Evolutionary conservation across 2,797 vertebrate species (phyloP).

Genomic region (Staurois parvus): DNA sequence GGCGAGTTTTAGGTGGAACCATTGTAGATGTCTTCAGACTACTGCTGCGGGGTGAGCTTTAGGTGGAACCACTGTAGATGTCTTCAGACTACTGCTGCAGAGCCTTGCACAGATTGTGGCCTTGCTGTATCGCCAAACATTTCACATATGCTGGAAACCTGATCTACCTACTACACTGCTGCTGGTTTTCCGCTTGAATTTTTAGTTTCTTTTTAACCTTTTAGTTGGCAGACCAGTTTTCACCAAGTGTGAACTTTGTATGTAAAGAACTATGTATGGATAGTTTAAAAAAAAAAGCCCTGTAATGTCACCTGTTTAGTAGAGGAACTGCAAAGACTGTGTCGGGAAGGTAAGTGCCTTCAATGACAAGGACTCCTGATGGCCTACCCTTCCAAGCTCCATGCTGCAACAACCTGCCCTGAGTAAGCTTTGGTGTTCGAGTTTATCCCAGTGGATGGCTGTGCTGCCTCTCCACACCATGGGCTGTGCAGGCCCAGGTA

Average conservation of each 20-base stretch:
- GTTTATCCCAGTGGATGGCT: too few species aligned
- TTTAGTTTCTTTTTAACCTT: not conserved
- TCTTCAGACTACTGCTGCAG: not conserved
- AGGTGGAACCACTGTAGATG: not conserved
- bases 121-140: not conserved
- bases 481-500: too few species aligned
- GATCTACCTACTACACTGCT: constrained; percentile 1
- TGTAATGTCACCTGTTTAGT: not conserved
- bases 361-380: too few species aligned
- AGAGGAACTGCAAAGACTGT: too few species aligned
- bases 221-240: not conserved
- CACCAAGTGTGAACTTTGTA: not conserved
- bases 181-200: not conserved
- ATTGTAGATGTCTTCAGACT: not conserved
- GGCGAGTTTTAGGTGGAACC: not conserved
- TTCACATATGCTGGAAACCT: not conserved
- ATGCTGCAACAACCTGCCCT: too few species aligned
- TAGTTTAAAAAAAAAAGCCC: not conserved
- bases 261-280: not conserved
- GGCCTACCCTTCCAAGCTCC: too few species aligned
- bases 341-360: too few species aligned
- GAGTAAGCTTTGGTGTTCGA: too few species aligned
- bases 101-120: not conserved
- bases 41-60: constrained; percentile 9
- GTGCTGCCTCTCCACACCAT: too few species aligned